Evolutionary conservation across 2,113 vertebrate species (phyloP).

Genomic region (Chrysemys picta): DNA sequence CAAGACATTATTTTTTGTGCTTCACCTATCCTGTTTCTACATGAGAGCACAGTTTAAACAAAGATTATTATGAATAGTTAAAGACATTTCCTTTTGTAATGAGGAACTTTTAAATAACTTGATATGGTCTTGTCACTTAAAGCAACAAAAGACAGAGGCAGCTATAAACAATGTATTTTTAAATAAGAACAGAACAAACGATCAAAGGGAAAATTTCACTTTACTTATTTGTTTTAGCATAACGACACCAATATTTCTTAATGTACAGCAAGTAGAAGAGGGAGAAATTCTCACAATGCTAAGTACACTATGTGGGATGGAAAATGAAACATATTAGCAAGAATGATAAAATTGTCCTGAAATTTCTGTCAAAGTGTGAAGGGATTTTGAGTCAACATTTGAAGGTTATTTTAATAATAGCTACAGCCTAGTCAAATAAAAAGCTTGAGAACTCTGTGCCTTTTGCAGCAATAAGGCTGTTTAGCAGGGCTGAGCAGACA

Average conservation of each 20-base stretch:
- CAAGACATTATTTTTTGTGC: conserved; percentile 49
- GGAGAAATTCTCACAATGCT: conserved; percentile 20
- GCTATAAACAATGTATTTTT: conserved; percentile 46
- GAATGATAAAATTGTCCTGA: conserved; percentile 50
- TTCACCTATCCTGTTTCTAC: conserved; percentile 50
- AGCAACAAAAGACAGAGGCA: conserved; percentile 47
- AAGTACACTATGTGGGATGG: conserved; percentile 52
- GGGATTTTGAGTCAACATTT: conserved; percentile 79
- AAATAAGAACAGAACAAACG: conserved; percentile 53
- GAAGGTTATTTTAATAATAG: conserved; percentile 82
- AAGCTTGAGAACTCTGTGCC: conserved; percentile 71
- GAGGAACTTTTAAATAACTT: conserved; percentile 63
- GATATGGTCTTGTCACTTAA: conserved; percentile 57
- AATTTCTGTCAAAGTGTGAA: conserved; percentile 77
- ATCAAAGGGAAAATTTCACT: conserved; percentile 66
- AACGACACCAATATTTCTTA: conserved; percentile 55
- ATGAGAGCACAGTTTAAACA: conserved; percentile 61
- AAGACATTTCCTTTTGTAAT: conserved; percentile 67
- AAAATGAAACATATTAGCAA: conserved; percentile 73
- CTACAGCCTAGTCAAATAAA: conserved; percentile 78
- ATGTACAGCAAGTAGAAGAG: conserved; percentile 48
- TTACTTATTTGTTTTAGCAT: conserved; percentile 70
- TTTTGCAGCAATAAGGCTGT: conserved; percentile 76
- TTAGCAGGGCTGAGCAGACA: conserved; percentile 68
- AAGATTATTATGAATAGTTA: conserved; percentile 77